Evolutionary conservation across 2,797 vertebrate genomes (phyloP).

Genomic region (Myotis planiceps): DNA sequence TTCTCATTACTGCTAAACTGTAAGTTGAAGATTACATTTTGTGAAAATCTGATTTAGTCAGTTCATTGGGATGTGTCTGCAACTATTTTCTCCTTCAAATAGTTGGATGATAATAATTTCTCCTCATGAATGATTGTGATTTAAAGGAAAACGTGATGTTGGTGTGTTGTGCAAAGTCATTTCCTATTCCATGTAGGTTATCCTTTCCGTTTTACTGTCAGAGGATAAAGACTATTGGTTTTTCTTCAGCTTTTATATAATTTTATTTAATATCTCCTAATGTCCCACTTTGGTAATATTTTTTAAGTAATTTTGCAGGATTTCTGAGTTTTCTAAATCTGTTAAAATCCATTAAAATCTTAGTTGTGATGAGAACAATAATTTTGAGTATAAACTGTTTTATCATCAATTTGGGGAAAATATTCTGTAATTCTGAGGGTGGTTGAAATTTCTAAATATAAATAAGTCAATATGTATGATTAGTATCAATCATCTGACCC

Average conservation of each 20-base stretch:
- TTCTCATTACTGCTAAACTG: slow-evolving; percentile 98
- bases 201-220: slow-evolving; percentile 20
- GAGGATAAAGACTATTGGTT: background rate
- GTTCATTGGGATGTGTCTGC: background rate
- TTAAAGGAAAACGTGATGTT: slow-evolving; percentile 32
- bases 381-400: slow-evolving; percentile 15
- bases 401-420: slow-evolving; percentile 15
- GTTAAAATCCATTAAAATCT: slow-evolving; percentile 39
- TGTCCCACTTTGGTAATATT: background rate
- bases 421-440: slow-evolving; percentile 35
- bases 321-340: slow-evolving; percentile 42
- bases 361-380: background rate
- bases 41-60: slow-evolving; percentile 19
- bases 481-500: slow-evolving; percentile 33
- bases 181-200: background rate
- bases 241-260: slow-evolving; percentile 19
- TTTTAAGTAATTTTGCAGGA: slow-evolving; percentile 51
- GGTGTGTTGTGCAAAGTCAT: background rate
- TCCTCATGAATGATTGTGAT: background rate
- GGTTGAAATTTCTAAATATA: background rate
- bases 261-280: slow-evolving; percentile 29
- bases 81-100: background rate
- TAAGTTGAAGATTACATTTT: slow-evolving; percentile 87
- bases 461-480: slow-evolving; percentile 12
- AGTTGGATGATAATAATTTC: background rate